phyloP scores from a whole-genome alignment of 2,113 vertebrate genomes.

The Bos indicus region DNA sequence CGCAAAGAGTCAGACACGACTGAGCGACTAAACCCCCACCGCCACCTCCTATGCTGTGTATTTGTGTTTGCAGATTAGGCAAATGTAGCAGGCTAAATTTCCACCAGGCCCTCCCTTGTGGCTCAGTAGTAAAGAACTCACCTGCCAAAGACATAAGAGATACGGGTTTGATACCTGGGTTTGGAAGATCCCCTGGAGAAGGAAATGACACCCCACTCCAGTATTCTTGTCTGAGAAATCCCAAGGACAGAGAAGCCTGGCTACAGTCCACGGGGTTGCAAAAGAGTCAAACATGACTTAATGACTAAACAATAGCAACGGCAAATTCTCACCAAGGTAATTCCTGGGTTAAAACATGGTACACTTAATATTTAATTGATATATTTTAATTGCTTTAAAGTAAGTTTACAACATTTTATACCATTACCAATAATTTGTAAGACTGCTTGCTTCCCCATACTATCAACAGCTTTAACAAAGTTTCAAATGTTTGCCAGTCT shows the following conservation, averaged over 20 bases:
- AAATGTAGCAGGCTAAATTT: not conserved
- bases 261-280: not conserved
- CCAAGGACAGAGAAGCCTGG: not conserved
- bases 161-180: not conserved
- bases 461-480: not conserved
- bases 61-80: not conserved
- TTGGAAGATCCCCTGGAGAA: not conserved
- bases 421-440: not conserved
- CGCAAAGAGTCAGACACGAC: rapidly evolving
- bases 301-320: not conserved
- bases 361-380: not conserved
- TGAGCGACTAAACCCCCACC: not conserved
- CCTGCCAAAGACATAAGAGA: not conserved
- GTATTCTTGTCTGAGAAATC: not conserved
- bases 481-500: not conserved
- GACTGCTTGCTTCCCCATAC: not conserved
- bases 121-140: not conserved
- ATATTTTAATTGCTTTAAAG: not conserved
- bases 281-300: not conserved
- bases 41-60: not conserved
- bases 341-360: not conserved
- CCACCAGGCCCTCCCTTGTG: not conserved
- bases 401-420: not conserved
- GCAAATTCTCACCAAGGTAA: not conserved
- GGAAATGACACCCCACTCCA: not conserved